phyloP scores from a whole-genome alignment of 2,797 vertebrate species.

The Philypnodon macrostomus region DNA sequence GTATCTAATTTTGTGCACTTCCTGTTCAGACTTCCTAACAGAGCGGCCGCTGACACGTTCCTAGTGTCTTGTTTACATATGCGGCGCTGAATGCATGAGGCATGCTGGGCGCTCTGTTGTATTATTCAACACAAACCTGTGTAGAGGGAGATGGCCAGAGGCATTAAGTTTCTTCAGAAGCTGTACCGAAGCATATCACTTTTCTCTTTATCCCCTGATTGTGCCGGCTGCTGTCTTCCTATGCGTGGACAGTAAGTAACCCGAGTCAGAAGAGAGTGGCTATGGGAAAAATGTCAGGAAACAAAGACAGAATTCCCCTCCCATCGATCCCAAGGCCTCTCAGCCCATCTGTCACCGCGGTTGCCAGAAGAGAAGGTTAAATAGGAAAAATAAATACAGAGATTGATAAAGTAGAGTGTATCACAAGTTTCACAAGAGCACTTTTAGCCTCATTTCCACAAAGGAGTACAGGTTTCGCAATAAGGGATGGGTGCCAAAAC shows the following conservation, averaged over 20 bases:
- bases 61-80: slow-evolving; percentile 61
- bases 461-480: background rate
- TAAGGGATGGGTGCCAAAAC: too few species aligned
- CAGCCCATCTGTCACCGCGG: slow-evolving; percentile 66
- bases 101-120: slow-evolving; percentile 67
- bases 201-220: slow-evolving; percentile 42
- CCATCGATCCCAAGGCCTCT: slow-evolving; percentile 60
- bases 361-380: slow-evolving; percentile 40
- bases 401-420: slow-evolving; percentile 47
- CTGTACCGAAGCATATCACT: slow-evolving; percentile 64
- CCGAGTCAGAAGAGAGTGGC: slow-evolving; percentile 69
- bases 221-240: slow-evolving; percentile 37
- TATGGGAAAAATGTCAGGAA: slow-evolving; percentile 78
- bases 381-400: slow-evolving; percentile 67
- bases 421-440: slow-evolving; percentile 63
- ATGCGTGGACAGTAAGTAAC: slow-evolving; percentile 74
- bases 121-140: slow-evolving; percentile 79
- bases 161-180: slow-evolving; percentile 77
- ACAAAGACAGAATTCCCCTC: slow-evolving; percentile 71
- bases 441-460: slow-evolving; percentile 20
- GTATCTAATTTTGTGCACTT: slow-evolving; percentile 32
- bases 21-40: slow-evolving; percentile 27
- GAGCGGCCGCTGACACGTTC: too few species aligned
- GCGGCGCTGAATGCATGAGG: slow-evolving; percentile 55
- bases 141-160: slow-evolving; percentile 68